Evolutionary conservation across 1,140 invertebrate genomes (phyloP), one percentile per base, ranked within the genome.

Genomic region (Drosophila mojavensis): DNA sequence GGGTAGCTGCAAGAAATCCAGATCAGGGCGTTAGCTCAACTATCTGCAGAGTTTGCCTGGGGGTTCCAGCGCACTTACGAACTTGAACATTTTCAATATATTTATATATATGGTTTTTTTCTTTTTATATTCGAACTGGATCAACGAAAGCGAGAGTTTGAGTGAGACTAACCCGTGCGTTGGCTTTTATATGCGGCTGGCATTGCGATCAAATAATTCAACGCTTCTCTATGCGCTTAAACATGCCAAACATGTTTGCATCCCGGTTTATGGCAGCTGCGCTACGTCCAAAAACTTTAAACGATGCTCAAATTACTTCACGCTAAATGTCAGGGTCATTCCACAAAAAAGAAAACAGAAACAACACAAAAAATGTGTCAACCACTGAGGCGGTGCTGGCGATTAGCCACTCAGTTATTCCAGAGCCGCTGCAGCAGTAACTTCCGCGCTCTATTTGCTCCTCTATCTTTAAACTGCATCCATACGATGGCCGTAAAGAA

Each of bases 221-320:
- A 43, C 28, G 64, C 39, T 58, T 60, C 61, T 73, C 48, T 20
- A 26, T 75, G 51, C 33, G 72, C 68, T 83, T 91, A 81, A 91
- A 90, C 80, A 91, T 91, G 90, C 90, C 58, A 91, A 91, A 91
- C 90, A 91, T 91, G 90, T 90, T 91, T 89, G 70, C 79, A 77
- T 79, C 81, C 82, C 81, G 78, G 78, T 90, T 88, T 84, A 86
- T 86, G 79, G 69, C 73, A 55, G 39, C 55, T 69, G 66, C 62
- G 67, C 36, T 79, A 83, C 79, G 80, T 66, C 51, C 63, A 66
- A 47, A 69, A 80, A 84, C 58, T 77, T 65, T 66, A 64, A 84
- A 74, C 59, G 53, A 39, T 51, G 60, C 64, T 66, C 61, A 50
- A 51, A 69, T 72, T 36, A 48, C 61, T 53, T 56, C 48, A 61